Evolutionary conservation across 2,113 vertebrate species (phyloP), one percentile per base, ranked within the genome.

Genomic region (Leptobrachium ailaonicum): DNA sequence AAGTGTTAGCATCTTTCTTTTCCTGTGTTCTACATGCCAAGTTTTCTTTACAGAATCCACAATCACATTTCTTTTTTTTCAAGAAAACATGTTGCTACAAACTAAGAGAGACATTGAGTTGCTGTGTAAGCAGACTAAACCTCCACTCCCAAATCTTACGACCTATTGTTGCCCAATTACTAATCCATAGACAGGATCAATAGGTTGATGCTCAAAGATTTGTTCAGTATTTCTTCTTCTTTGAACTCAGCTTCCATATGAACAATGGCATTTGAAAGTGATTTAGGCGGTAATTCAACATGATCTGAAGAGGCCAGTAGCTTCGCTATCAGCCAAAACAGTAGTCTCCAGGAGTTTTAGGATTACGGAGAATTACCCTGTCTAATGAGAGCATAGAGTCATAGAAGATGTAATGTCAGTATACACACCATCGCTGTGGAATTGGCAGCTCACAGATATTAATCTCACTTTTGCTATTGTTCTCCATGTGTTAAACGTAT

Each of bases 241-340:
- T 80, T 80, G 77, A 80, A 80, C 77, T 73, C 44, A 44, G 47
- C 69, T 73, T 80, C 73, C 64, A 12, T 73, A 73, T 58, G 66
- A 73, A 73, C 71, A 80, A 80, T 73, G 50, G 71, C 77, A 80
- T 40, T 67, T 80, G 77, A 80, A 80, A 73, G 63, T 80, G 77
- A 80, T 73, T 80, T 73, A 72, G 69, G 60, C 53, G 69, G 60
- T 66, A 79, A 72, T 79, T 66, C 63, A 50, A 43, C 77, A 79
- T 72, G 77, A 79, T 79, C 77, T 79, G 69, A 79, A 66, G 69
- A 79, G 44, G 77, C 13, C 69, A 64, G 63, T 72, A 79, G 77
- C 77, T 66, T n/a, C 72, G 40, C 47, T 47, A 72, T 53, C 20
- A 79, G 69, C 32, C 44, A 63, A 79, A 54, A 79, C 71, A 64